Base-by-base conservation (phyloP, 2,888 invertebrate species). In the Crocallis elinguaria region DNA sequence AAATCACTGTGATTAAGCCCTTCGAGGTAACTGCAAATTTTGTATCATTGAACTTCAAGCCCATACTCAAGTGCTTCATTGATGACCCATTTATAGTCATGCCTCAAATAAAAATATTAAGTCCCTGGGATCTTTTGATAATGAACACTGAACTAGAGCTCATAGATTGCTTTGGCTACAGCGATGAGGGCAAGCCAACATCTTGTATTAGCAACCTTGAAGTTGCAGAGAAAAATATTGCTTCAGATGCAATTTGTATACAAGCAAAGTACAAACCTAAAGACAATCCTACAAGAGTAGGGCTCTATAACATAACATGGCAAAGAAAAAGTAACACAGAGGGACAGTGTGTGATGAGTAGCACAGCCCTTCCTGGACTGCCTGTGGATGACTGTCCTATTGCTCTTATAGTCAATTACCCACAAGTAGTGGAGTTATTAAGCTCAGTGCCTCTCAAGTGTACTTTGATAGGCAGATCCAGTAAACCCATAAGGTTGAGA, bases 381-480 rank as follows among this genome's bases (percentile, higher is more conserved):
- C 88, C 92, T 44, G 92, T 94, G 39, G 94, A 94, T 60, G 93
- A 93, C 65, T 92, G 94, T 38, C 93, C 94, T 0, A 89, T 94
- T 60, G 91, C 93, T 42, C 74, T 95, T 57, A 89, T 93, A 78
- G 90, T 94, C 43, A 86, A 90, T 67, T 87, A 94, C 57, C 96
- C 96, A n/a, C 94, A 96, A 35, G 94, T 94, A 56, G 96, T 96
- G 3, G 93, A 94, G 72, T 93, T 96, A 13, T 92, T 95, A 59
- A 94, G 94, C 16, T 95, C 95, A 11, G 89, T 96, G 65, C 92
- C 94, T n/a, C 88, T 95, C 7, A 93, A 93, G 44, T 96, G 96
- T 76, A 92, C 92, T 61, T 86, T 98, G 48, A 92, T 92, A 73
- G 97, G 97, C 74, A 93, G 94, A 65, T 95, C 95, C 0, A 91